Evolutionary conservation across 92 coral and sea anemone species (phyloP).

Genomic region (Nematostella vectensis): DNA sequence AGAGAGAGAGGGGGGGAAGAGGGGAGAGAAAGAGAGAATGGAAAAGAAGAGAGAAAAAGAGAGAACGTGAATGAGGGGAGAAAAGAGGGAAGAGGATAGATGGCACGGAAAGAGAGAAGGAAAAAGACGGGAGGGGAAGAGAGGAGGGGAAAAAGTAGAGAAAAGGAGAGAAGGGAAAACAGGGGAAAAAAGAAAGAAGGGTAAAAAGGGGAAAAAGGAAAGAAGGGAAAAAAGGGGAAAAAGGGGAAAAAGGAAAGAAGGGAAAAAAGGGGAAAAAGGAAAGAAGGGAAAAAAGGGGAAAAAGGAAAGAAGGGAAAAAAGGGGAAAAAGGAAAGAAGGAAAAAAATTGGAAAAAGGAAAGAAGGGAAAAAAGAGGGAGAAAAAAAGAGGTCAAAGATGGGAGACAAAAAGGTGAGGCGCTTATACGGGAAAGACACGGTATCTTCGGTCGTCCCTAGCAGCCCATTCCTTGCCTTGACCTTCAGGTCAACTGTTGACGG

Average conservation of each 20-base stretch:
- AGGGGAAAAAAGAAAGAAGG: not conserved
- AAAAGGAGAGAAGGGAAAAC: not conserved
- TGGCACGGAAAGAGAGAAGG: not conserved
- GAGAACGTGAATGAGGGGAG: not conserved
- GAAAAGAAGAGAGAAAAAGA: not conserved
- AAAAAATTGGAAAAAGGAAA: not conserved
- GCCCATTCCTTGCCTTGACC: too few relatives aligned
- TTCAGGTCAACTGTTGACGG: too few relatives aligned
- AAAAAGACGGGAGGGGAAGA: not conserved
- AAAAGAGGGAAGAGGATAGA: not conserved
- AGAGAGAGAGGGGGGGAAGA: not conserved
- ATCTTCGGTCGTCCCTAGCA: too few relatives aligned
- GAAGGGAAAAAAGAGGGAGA: not conserved
- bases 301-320: not conserved
- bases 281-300: not conserved
- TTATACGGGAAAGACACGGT: too few relatives aligned
- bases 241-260: not conserved
- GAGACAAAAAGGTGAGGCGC: not conserved
- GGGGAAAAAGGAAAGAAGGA: not conserved
- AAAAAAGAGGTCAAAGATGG: not conserved
- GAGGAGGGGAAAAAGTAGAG: not conserved
- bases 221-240: not conserved
- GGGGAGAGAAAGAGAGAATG: not conserved
- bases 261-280: not conserved
- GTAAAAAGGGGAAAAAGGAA: not conserved